These are phyloP conservation scores for Arvicola amphibius DNA, from an alignment of 2,797 vertebrate species.

Conservation along the genomic window DNA sequence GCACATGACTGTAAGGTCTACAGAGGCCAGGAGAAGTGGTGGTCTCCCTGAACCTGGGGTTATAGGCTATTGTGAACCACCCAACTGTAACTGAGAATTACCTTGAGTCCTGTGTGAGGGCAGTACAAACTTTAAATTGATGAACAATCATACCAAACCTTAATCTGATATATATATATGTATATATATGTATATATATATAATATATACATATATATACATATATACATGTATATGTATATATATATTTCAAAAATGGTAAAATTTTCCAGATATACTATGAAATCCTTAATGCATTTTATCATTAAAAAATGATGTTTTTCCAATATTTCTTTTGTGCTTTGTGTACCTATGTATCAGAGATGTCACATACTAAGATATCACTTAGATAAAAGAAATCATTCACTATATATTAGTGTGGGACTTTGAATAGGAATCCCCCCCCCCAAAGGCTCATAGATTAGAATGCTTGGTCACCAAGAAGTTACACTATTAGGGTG, in stretches of 20 bases:
- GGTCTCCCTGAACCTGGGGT: not conserved
- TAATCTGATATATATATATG: no score
- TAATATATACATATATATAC: not conserved
- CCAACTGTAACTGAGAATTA: not conserved
- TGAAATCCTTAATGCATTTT: not conserved
- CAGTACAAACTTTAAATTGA: not conserved
- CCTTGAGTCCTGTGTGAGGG: not conserved
- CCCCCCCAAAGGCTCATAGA: not conserved
- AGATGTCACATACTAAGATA: not conserved
- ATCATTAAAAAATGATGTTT: not conserved
- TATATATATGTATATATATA: not conserved
- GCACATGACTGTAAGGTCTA: not conserved
- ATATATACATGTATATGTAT: no score
- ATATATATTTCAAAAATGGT: not conserved
- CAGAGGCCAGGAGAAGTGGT: not conserved
- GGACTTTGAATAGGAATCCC: not conserved
- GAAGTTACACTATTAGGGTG: not conserved
- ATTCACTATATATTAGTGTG: not conserved
- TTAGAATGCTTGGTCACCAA: not conserved
- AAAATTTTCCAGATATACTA: not conserved
- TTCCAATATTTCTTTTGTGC: not conserved
- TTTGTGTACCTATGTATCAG: not conserved
- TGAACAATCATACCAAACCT: not conserved
- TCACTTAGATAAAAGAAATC: not conserved
- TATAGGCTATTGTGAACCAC: not conserved